Evolutionary conservation across 2,888 invertebrate species (phyloP), one percentile per base, ranked within the genome.

Genomic region (Amblyteles armatorius): DNA sequence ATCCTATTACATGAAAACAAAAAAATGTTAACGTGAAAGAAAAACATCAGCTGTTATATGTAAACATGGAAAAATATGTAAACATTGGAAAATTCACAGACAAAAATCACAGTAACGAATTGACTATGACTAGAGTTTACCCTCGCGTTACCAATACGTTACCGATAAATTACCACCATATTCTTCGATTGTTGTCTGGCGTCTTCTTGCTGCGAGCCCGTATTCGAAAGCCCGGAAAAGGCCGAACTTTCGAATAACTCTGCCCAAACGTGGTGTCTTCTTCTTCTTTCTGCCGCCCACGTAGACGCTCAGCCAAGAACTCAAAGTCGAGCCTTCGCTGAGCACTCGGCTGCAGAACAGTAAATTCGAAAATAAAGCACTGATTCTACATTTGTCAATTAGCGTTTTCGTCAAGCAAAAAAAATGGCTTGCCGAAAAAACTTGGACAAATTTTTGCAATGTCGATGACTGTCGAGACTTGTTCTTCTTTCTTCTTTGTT

Each of bases 61-160:
- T 33, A 73, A 77, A 57, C 33, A 72, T 79, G 33, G 19, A 57
- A 55, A 74, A 82, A 65, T 9, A 50, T 60, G 40, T 33, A 73
- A 77, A 57, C 33, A 72, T 79, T 52, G 19, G 67, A 55, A 74
- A 82, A 79, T 9, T 55, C 44, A 57, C 74, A 50, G 36, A 63
- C 19, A 22, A 52, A 67, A 57, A 44, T 36, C 19, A 33, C 11
- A 33, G 29, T 3, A 52, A 57, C 65, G 60, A 78, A 67, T 78
- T 16, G 33, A 11, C 3, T 71, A 74, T 26, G 78, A 36, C 6
- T 71, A n/a, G 11, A 40, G n/a, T 69, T 71, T 29, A 86, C 63
- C 60, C 16, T 74, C 74, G 48, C 29, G 48, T 85, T 79, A 85
- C 85, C 81, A 82, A 87, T 82, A 84, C 84, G 5, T 84, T 86